Percentiles rank a stretch among this genome's conserved stretches.
phyloP scores from a whole-genome alignment of 2,113 vertebrate species.

The Nyctibius bracteatus region DNA sequence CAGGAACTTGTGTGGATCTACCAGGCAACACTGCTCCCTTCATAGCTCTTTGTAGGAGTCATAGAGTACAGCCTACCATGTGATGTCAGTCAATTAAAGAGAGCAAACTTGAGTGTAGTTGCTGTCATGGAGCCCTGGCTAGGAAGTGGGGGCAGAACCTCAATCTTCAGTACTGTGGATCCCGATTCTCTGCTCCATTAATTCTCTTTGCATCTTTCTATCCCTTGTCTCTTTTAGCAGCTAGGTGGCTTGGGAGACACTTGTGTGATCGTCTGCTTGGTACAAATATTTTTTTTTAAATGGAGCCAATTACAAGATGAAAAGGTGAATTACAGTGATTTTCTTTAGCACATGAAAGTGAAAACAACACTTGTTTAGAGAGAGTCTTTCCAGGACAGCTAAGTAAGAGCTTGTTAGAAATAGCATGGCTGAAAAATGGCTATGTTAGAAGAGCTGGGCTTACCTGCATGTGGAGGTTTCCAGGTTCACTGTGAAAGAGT shows the following conservation, averaged over 20 bases:
- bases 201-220: not conserved
- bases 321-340: not conserved
- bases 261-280: not conserved
- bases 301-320: not conserved
- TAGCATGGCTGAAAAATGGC: not conserved
- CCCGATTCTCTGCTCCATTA: not conserved
- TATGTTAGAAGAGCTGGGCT: not conserved
- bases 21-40: not conserved
- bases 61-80: not conserved
- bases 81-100: not conserved
- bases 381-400: not conserved
- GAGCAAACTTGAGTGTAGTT: not conserved
- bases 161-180: not conserved
- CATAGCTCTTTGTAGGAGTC: not conserved
- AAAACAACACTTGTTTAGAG: not conserved
- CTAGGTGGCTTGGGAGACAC: not conserved
- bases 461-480: not conserved
- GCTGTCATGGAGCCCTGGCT: not conserved
- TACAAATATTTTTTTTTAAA: not conserved
- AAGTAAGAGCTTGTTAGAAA: not conserved
- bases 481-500: slow-evolving; percentile 10
- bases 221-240: not conserved
- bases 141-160: not conserved
- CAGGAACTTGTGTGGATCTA: not conserved
- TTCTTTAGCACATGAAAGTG: not conserved